These are phyloP conservation scores for Silurus asotus DNA, from an alignment of 2,113 vertebrate species.

Conservation along the genomic window DNA sequence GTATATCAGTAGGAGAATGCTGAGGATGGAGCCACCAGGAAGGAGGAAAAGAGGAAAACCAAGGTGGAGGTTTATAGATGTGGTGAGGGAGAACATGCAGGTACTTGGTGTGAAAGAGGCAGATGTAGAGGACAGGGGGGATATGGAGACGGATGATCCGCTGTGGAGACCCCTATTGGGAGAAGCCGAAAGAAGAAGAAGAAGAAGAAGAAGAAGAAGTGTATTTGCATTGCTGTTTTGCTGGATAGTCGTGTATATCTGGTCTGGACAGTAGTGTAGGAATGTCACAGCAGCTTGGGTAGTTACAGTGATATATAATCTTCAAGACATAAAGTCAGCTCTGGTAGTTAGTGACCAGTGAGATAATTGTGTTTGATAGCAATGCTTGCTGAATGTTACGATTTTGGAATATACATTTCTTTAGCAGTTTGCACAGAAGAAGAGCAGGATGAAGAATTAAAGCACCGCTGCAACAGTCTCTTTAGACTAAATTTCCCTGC, in stretches of 20 bases:
- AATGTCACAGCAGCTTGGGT: neutral
- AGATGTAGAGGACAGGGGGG: too few species aligned
- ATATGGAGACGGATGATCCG: too few species aligned
- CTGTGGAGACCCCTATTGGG: too few species aligned
- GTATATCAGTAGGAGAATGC: too few species aligned
- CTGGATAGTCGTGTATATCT: neutral
- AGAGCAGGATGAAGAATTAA: neutral
- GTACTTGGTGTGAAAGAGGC: too few species aligned
- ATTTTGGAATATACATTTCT: neutral
- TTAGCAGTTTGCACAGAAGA: neutral
- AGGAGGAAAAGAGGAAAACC: too few species aligned
- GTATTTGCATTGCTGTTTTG: neutral
- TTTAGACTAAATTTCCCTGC: neutral
- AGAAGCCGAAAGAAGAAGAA: too few species aligned
- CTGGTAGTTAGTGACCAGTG: neutral
- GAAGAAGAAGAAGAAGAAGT: too few species aligned
- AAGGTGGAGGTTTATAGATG: too few species aligned
- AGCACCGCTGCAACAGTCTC: neutral
- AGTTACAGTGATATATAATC: neutral
- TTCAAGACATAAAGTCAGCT: neutral
- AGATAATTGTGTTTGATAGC: neutral
- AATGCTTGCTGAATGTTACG: neutral
- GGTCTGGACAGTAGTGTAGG: neutral
- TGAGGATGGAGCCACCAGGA: too few species aligned
- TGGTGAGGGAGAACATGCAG: too few species aligned